Conservation (phyloP, 2,888 invertebrate genomes). For the Drosophila bunnanda region DNA sequence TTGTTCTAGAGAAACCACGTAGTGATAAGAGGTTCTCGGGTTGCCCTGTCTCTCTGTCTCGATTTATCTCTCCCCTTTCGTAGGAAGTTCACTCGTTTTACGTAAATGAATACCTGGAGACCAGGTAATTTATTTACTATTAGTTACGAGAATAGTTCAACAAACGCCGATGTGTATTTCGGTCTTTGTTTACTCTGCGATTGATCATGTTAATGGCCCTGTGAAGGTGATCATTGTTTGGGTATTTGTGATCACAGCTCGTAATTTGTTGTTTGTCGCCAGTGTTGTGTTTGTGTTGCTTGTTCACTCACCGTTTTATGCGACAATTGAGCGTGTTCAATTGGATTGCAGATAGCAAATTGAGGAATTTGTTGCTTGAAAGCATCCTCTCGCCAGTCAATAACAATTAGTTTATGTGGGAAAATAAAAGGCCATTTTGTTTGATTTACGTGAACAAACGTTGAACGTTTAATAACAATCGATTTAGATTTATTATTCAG, state of each 20-base stretch:
- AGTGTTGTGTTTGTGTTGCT: conserved; percentile 4
- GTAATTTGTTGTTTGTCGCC: conserved; percentile 26
- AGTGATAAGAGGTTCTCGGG: conserved; percentile 22
- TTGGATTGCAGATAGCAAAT: conserved; percentile 5
- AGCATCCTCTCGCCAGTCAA: background rate
- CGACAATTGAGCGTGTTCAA: conserved; percentile 23
- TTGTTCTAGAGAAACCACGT: conserved; percentile 22
- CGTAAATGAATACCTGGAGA: conserved; percentile 40
- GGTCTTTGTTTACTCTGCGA: conserved; percentile 32
- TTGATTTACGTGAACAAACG: background rate
- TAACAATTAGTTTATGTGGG: conserved; percentile 5
- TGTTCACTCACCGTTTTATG: conserved; percentile 25
- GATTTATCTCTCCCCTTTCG: conserved; percentile 22
- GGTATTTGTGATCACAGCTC: conserved; percentile 12
- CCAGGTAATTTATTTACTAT: conserved; percentile 32
- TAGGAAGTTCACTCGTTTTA: conserved; percentile 22
- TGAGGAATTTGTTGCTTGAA: conserved; percentile 11
- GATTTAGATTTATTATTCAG: background rate
- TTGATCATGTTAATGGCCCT: conserved; percentile 40
- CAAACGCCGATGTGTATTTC: conserved; percentile 16
- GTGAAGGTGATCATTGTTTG: conserved; percentile 30
- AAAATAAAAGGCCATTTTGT: background rate
- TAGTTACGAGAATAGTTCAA: conserved; percentile 32
- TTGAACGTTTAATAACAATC: background rate
- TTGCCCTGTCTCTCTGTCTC: background rate